Base-by-base conservation (phyloP, 2,888 invertebrate genomes). In the Clitarchus hookeri region DNA sequence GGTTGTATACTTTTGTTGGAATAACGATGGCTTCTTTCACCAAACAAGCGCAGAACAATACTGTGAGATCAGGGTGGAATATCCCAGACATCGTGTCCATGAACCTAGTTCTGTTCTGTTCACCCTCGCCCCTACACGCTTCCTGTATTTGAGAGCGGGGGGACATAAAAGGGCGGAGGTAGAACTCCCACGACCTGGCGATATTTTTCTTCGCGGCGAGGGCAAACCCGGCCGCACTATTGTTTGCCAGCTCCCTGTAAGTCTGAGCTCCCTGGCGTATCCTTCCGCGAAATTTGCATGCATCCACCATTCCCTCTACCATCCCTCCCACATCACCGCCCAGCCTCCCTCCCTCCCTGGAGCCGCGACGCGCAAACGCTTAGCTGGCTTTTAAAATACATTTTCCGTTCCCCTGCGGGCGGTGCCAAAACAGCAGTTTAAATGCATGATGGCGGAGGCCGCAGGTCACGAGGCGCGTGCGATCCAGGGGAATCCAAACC, bases 401-500 rank as follows among this genome's bases (percentile, higher is more conserved):
- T 82, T 44, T 82, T 82, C 44, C 27, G 27, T 36, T 23, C 82
- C 23, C 36, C 36, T 36, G 82, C n/a, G 65, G 53, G 65, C n/a
- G 0, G 65, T n/a, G 65, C 65, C 27, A 82, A 82, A 82, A 82
- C 27, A 44, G 82, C 82, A 82, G 82, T 82, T 82, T 82, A 82
- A 82, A 82, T 82, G 82, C 82, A 82, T 82, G 82, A 82, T 82
- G 82, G 27, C 82, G 82, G 36, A 36, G 3, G 44, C 82, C 82
- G 27, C 27, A 82, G 82, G 82, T 26, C 27, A 65, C n/a, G 65
- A 11, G 65, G 23, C 23, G 23, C 65, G 65, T 65, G 65, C 65
- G 65, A n/a, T 65, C n/a, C n/a, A 8, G n/a, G n/a, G 65, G 65
- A 6, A 8, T 65, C 65, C 65, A 65, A 65, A 65, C 6, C 65